Percentiles rank a stretch among this genome's conserved stretches.
Evolutionary conservation across 92 coral and sea anemone genomes (phyloP).

Genomic region (Epizoanthus ramosus): DNA sequence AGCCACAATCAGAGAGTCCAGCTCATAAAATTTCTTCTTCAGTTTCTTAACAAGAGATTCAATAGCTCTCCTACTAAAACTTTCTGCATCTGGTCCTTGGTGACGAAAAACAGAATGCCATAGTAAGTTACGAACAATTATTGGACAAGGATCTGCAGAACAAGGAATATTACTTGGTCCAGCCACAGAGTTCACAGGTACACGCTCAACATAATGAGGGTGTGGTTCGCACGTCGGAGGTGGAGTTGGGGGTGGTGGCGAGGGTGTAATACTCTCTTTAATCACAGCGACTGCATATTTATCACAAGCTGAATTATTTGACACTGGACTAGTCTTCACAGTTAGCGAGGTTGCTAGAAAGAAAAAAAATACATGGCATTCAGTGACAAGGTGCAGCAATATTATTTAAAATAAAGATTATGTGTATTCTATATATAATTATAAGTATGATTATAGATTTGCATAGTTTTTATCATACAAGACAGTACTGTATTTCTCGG

Average conservation of each 20-base stretch:
- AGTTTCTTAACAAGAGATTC: constrained; percentile 96
- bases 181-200: constrained; percentile 63
- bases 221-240: constrained; percentile 59
- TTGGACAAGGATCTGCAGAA: constrained; percentile 98
- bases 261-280: constrained; percentile 60
- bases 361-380: background rate
- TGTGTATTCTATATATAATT: too few species aligned
- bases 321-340: constrained; percentile 62
- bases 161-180: constrained; percentile 81
- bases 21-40: constrained; percentile 92
- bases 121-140: constrained; percentile 92
- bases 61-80: constrained; percentile 94
- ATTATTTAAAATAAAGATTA: too few species aligned
- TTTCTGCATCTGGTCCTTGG: constrained; percentile 92
- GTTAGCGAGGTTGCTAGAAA: constrained; percentile 74
- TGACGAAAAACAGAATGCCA: constrained; percentile 94
- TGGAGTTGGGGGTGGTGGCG: constrained; percentile 52
- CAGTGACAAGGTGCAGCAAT: too few species aligned
- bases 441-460: too few species aligned
- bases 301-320: constrained; percentile 56
- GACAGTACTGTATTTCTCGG: too few species aligned
- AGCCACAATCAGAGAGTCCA: constrained; percentile 94
- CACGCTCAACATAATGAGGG: constrained; percentile 58
- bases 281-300: constrained; percentile 60
- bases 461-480: too few species aligned